Evolutionary conservation across 2,797 vertebrate species (phyloP), one percentile per base, ranked within the genome.

Genomic region (Rhinatrema bivittatum): DNA sequence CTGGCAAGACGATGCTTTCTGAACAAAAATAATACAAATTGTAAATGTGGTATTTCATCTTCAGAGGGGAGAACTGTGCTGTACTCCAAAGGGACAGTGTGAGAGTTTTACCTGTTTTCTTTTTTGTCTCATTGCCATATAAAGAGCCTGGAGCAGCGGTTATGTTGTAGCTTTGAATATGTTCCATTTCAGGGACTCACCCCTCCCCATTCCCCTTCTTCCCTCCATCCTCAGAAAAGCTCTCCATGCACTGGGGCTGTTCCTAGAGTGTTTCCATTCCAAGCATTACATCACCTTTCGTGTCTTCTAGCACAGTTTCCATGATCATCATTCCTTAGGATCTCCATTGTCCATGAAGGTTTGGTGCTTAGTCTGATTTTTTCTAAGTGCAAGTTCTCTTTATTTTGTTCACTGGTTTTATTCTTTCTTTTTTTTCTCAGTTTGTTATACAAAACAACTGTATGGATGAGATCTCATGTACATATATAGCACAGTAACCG

Each of bases 401-500:
- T n/a, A 14, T 30, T n/a, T 14, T 25, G 10, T 26, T 33, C 9
- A 15, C 22, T 30, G 27, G 27, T 40, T 38, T 25, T n/a, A 22
- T 22, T 17, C 18, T 17, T 4, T 21, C 10, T 34, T 47, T 35
- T 35, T 19, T 39, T 42, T 16, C 29, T n/a, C n/a, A n/a, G n/a
- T n/a, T n/a, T n/a, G n/a, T 45, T 38, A 50, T 45, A 73, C 74
- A 78, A 89, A 85, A 80, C 32, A 47, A 60, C 52, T 5, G 16
- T 35, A 36, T 64, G 51, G 42, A 66, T 65, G 51, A 68, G 23
- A 46, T 43, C 28, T 50, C 60, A 46, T 82, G 72, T 84, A 79
- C 45, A 79, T 85, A 81, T 45, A 66, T 82, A 78, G 77, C 66
- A 21, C 66, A 77, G 57, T 68, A 64, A n/a, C n/a, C 64, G 56